These are phyloP conservation scores for Drosophila willistoni DNA, from an alignment of 1,140 invertebrate genomes.

Conservation along the genomic window DNA sequence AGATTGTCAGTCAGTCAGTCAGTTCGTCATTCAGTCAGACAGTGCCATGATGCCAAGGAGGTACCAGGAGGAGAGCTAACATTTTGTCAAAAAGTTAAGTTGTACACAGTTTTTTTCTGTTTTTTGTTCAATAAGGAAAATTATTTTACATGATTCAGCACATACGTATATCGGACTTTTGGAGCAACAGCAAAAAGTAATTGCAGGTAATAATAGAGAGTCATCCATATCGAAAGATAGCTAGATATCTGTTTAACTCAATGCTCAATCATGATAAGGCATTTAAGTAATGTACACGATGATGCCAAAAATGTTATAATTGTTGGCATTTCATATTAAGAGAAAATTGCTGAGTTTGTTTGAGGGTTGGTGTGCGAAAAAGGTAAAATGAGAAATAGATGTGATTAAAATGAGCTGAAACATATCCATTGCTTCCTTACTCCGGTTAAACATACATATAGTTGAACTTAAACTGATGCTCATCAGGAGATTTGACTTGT, in stretches of 20 bases:
- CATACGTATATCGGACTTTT: constrained; percentile 13
- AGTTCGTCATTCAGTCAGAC: background rate
- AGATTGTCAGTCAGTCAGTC: background rate
- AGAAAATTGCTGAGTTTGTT: background rate
- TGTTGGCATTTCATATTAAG: background rate
- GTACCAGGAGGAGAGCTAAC: constrained; percentile 1
- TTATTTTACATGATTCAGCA: constrained; percentile 58
- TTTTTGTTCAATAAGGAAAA: constrained; percentile 55
- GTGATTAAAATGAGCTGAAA: too few species aligned
- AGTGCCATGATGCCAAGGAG: background rate
- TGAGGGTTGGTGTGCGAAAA: background rate
- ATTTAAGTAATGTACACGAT: constrained; percentile 20
- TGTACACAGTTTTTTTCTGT: constrained; percentile 46
- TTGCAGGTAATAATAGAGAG: constrained; percentile 34
- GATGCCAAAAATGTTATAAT: constrained; percentile 11
- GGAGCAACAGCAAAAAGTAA: constrained; percentile 39
- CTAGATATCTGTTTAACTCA: constrained; percentile 14
- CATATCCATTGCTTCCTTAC: too few species aligned
- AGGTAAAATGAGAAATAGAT: background rate
- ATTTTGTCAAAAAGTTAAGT: constrained; percentile 63
- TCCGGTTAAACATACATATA: too few species aligned
- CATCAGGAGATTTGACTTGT: too few species aligned
- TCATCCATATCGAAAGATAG: constrained; percentile 9
- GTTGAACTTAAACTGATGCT: too few species aligned
- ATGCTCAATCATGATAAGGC: constrained; percentile 17